A percentile compares a stretch with the other conserved stretches of the same genome.
These are phyloP conservation scores for Drepanosiphum platanoidis DNA, from an alignment of 2,888 invertebrate genomes.

Conservation along the genomic window DNA sequence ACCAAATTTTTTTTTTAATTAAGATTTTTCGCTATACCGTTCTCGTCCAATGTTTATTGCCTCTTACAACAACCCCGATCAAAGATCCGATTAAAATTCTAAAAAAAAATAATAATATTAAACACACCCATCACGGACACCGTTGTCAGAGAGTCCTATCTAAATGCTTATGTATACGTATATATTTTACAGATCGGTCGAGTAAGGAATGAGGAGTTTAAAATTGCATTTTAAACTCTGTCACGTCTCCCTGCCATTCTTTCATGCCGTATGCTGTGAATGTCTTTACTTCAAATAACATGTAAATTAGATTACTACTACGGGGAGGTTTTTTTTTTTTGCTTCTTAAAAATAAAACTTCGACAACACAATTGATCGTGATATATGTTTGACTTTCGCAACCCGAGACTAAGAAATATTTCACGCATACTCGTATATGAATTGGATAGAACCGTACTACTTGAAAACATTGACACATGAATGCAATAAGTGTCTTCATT, in stretches of 20 bases:
- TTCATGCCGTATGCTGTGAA: constrained; percentile 43
- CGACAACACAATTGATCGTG: constrained; percentile 55
- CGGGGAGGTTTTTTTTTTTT: constrained; percentile 4
- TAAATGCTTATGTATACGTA: neutral
- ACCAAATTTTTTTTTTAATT: constrained; percentile 44
- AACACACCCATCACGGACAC: neutral
- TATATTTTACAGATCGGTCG: neutral
- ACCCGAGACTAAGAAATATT: constrained; percentile 32
- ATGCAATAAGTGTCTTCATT: constrained; percentile 57
- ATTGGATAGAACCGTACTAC: neutral
- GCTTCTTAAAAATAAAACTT: constrained; percentile 37
- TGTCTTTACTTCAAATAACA: constrained; percentile 62
- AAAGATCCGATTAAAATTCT: constrained; percentile 16
- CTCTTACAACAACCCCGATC: neutral
- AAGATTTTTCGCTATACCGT: constrained; percentile 5
- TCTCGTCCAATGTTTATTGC: neutral
- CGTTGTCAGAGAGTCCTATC: neutral
- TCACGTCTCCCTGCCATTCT: constrained; percentile 34
- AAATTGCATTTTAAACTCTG: constrained; percentile 58
- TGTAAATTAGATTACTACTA: constrained; percentile 59
- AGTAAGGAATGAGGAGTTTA: constrained; percentile 9
- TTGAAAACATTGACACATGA: constrained; percentile 34
- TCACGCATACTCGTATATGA: neutral
- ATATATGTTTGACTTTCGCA: constrained; percentile 34
- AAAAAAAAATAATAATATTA: constrained; percentile 24